Evolutionary conservation across 1,140 invertebrate genomes (phyloP).

Genomic region (Conopomorpha cramerella): DNA sequence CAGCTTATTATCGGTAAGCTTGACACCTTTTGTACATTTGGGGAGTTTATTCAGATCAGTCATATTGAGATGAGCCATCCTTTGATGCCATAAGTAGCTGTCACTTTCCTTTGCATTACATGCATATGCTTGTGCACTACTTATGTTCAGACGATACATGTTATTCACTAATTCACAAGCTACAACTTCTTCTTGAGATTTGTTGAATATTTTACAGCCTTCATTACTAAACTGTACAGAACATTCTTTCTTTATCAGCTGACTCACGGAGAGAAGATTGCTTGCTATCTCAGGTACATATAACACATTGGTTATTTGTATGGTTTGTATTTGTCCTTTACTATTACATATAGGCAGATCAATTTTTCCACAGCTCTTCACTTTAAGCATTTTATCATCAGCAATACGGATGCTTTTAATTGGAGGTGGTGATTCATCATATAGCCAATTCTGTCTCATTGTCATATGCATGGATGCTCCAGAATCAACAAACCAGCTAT

Average conservation of each 20-base stretch:
- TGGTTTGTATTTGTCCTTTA: not conserved
- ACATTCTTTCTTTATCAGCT: not conserved
- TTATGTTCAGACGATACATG: not conserved
- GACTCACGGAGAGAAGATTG: not conserved
- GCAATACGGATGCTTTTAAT: not conserved
- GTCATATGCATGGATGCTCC: too few species aligned
- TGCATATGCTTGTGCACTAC: not conserved
- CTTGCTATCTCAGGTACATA: not conserved
- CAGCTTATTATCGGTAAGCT: not conserved
- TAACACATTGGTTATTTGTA: not conserved
- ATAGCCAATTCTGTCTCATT: not conserved
- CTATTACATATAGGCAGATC: too few species aligned
- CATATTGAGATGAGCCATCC: not conserved
- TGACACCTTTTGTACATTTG: not conserved
- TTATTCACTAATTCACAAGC: not conserved
- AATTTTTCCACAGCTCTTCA: not conserved
- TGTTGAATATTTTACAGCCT: not conserved
- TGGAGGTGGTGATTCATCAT: not conserved
- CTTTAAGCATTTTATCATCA: not conserved
- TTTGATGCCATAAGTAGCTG: not conserved
- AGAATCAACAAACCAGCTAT: not conserved
- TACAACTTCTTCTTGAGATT: not conserved
- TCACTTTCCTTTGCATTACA: not conserved
- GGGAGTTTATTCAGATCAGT: not conserved
- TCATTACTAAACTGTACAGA: not conserved